Base-by-base conservation (phyloP, 2,888 invertebrate genomes). In the Sinohyriopsis cumingii region DNA sequence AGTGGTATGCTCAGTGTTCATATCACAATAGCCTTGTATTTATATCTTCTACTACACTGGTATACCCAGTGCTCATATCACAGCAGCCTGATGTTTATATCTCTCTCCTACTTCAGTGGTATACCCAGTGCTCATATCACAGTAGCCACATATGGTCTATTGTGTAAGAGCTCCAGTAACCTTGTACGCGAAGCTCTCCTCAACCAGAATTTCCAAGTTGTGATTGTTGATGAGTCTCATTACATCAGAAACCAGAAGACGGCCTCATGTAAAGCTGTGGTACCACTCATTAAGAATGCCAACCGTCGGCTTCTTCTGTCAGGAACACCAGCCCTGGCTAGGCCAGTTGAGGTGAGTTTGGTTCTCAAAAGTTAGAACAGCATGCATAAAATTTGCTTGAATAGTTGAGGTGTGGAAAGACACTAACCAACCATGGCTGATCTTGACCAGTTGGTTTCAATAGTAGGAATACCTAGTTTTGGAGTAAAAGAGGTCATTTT, bases 161-260 rank as follows among this genome's bases (percentile, higher is more conserved):
- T 89, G 68, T 78, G 83, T 62, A 78, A 85, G 25, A 79, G 82
- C 25, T 83, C 81, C 12, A 84, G 86, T 73, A 75, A 68, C 25
- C 67, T 88, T 4, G 76, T 88, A 25, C 74, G 77, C 45, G 87
- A 89, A 71, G 88, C 88, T 1, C 77, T 89, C 55, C 69, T 68
- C 59, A 82, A 81, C 33, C 86, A 86, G 69, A 78, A 82, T 20
- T 89, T 88, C 67, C 74, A 86, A 67, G 83, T 62, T 15, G 75
- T 86, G 24, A 87, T 88, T 55, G 85, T 83, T 15, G 89, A 89
- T 69, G 89, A 89, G 72, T 89, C 88, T 18, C 89, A 89, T 72
- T 86, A 86, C 75, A 85, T 89, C 67, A 85, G 84, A 64, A 89
- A 88, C 76, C 75, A 73, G 7, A 85, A 85, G 68, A 83, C 88